Percentiles rank a stretch among this genome's conserved stretches.
Evolutionary conservation across 1,140 invertebrate species (phyloP).

Genomic region (Aleiodes sp.): DNA sequence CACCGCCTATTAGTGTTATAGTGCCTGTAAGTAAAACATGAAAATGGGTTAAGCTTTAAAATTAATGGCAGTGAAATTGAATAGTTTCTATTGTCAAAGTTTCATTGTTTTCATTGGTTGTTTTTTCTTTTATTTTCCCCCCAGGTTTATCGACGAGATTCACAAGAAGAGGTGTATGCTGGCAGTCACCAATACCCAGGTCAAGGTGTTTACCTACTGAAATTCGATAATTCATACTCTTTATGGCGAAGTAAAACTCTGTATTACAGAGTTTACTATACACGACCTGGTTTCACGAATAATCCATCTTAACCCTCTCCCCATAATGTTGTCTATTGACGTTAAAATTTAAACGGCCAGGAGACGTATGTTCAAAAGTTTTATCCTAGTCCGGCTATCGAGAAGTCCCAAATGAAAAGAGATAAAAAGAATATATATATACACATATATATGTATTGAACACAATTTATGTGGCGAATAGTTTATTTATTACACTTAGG

Average conservation of each 20-base stretch:
- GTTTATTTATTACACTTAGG: constrained; percentile 1
- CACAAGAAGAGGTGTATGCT: constrained; percentile 96
- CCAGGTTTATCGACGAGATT: constrained; percentile 94
- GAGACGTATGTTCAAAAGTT: not conserved
- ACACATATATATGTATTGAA: not conserved
- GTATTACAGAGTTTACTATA: constrained; percentile 99
- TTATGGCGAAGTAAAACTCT: constrained; percentile 99
- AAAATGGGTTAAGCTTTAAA: too few relatives aligned
- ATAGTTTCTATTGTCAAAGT: constrained; percentile 15
- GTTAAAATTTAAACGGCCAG: not conserved
- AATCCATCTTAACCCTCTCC: constrained; percentile 36
- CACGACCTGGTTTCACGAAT: constrained; percentile 66
- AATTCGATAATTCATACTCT: constrained; percentile 99
- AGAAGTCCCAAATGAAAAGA: not conserved
- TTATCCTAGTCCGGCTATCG: constrained; percentile 11
- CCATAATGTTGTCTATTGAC: not conserved
- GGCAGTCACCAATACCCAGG: constrained; percentile 97
- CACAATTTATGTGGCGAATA: constrained; percentile 12
- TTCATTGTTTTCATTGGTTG: not conserved
- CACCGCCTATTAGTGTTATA: constrained; percentile 60
- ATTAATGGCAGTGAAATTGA: constrained; percentile 9
- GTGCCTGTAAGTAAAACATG: constrained; percentile 57
- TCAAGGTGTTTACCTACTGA: constrained; percentile 95
- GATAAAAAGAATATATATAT: not conserved
- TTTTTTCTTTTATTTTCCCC: constrained; percentile 60